Evolutionary conservation across 2,888 invertebrate species (phyloP), one percentile per base, ranked within the genome.

Genomic region (Dilophus febrilis): DNA sequence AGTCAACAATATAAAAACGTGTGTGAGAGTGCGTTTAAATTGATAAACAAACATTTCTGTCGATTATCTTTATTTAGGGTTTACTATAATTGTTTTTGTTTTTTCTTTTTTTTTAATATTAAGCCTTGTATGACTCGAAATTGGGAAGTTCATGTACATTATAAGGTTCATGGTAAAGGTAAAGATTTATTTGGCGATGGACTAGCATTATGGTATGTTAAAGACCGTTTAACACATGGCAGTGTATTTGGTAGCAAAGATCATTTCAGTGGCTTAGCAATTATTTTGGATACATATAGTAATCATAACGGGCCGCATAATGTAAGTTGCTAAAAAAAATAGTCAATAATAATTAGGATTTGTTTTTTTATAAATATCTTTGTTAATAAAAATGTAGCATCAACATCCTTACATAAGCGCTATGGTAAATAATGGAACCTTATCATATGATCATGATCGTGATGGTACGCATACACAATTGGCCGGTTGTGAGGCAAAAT

Each of bases 271-370:
- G 82, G 98, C 0, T 66, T 99, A 29, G 91, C 83, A 4, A 72
- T 99, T 29, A 84, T 98, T 55, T 64, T 98, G 44, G 98, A 99
- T 55, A 98, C 98, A 0, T 99, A 98, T 59, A 95, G 92, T 61
- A 99, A 99, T 61, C 95, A 98, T 53, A 97, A 98, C 67, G 97
- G 95, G 5, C 87, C 88, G 14, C 97, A 98, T 58, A 92, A 92
- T 69, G 95, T 95, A 65, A 74, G 79, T 66, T 22, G 13, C 16
- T 26, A 6, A 13, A 30, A n/a, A n/a, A n/a, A 13, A 30, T 13
- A 6, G 30, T 30, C 4, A 12, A 30, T 4, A 13, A 30, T 6
- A 42, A 44, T 41, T 30, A 38, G 12, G 7, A n/a, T 12, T 27
- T 7, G 12, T 27, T 29, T 32, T 12, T 7, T 61, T 16, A 11